Percentiles rank a stretch among this genome's conserved stretches.
phyloP scores from a whole-genome alignment of 2,797 vertebrate species.

The Malurus leucopterus region DNA sequence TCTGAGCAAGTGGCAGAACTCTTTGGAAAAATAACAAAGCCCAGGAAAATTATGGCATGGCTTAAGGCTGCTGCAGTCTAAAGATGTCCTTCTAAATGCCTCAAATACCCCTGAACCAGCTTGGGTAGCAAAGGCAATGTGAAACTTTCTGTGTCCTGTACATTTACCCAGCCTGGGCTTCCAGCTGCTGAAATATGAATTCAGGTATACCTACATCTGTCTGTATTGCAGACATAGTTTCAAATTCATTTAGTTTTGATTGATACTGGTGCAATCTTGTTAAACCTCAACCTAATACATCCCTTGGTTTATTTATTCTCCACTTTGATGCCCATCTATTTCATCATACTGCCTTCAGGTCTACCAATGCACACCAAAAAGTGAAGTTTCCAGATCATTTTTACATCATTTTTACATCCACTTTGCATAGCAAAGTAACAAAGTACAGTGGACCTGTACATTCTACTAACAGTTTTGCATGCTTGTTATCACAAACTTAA shows the following conservation, averaged over 20 bases:
- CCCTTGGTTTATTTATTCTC: not conserved
- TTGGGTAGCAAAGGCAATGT: not conserved
- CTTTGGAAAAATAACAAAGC: not conserved
- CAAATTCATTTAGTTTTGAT: not conserved
- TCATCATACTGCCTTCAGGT: not conserved
- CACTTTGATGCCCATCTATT: not conserved
- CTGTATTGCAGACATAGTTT: not conserved
- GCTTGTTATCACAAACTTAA: not conserved
- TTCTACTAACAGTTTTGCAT: not conserved
- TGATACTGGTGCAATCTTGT: not conserved
- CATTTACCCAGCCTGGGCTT: not conserved
- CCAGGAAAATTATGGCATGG: not conserved
- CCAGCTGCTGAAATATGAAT: not conserved
- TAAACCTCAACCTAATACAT: not conserved
- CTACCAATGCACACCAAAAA: not conserved
- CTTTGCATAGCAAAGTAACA: not conserved
- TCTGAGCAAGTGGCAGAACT: not conserved
- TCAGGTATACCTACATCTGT: not conserved
- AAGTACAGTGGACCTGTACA: fast-evolving
- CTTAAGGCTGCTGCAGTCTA: not conserved
- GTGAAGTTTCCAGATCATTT: not conserved
- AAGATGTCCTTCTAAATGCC: not conserved
- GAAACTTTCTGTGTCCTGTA: not conserved
- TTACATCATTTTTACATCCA: not conserved
- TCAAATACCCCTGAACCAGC: not conserved